phyloP scores from a whole-genome alignment of 2,113 vertebrate genomes.

The Azemiops feae region DNA sequence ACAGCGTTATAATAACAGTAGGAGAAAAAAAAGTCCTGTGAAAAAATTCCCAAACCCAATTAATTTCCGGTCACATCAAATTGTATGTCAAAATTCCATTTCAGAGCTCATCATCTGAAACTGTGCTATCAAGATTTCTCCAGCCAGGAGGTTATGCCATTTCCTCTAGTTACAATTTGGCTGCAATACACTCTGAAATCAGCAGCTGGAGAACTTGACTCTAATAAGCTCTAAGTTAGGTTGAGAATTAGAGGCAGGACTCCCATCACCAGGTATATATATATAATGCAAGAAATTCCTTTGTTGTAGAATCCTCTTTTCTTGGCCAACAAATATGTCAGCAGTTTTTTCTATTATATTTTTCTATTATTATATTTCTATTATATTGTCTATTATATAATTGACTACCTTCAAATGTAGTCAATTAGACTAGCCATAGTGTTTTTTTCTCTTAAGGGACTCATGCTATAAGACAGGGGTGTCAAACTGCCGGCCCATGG shows the following conservation, averaged over 20 bases:
- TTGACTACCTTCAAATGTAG: background rate
- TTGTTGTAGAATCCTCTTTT: background rate
- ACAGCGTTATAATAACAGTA: background rate
- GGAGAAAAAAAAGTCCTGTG: background rate
- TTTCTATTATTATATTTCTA: background rate
- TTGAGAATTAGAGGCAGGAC: background rate
- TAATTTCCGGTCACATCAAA: background rate
- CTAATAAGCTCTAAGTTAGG: background rate
- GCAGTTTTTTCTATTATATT: background rate
- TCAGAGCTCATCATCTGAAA: no score
- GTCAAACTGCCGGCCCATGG: no score
- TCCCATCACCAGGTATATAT: background rate
- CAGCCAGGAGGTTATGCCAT: background rate
- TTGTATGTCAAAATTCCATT: background rate
- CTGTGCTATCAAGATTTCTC: background rate
- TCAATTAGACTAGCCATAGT: background rate
- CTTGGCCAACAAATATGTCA: background rate
- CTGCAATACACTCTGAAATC: background rate
- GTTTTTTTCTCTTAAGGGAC: background rate
- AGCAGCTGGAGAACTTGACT: background rate
- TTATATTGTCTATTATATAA: no score
- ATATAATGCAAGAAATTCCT: background rate
- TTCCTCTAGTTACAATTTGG: background rate
- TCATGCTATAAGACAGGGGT: background rate
- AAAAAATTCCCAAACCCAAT: background rate